Evolutionary conservation across 2,113 vertebrate species (phyloP).

Genomic region (Benitochromis conjunctus): DNA sequence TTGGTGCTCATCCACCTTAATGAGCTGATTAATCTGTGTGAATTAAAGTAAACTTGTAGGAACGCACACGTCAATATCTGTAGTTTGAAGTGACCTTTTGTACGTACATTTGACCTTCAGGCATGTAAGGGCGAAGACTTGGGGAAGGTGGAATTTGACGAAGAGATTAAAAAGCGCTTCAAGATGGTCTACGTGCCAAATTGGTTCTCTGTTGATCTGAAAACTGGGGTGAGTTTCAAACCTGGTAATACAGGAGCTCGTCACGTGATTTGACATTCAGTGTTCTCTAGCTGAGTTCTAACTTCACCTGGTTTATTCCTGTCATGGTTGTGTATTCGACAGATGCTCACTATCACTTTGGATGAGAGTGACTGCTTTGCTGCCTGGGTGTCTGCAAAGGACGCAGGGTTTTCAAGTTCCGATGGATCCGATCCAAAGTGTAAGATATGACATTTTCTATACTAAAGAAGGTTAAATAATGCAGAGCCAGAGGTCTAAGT

Average conservation of each 20-base stretch:
- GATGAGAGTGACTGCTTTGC: constrained; percentile 99
- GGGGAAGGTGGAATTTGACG: constrained; percentile 97
- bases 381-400: constrained; percentile 98
- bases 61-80: not conserved
- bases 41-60: not conserved
- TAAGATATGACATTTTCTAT: constrained; percentile 63
- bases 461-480: not conserved
- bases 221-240: constrained; percentile 88
- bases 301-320: not conserved
- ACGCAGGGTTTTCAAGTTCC: constrained; percentile 92
- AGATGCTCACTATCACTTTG: constrained; percentile 98
- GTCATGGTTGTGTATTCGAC: not conserved
- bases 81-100: not conserved
- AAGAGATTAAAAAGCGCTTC: constrained; percentile 98
- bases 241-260: not conserved
- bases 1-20: not conserved
- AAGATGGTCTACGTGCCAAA: constrained; percentile 99
- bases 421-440: constrained; percentile 97
- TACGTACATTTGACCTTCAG: constrained; percentile 59
- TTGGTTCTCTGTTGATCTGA: constrained; percentile 99
- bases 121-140: constrained; percentile 98
- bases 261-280: not conserved
- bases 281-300: not conserved
- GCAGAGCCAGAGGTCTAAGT: not conserved
- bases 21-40: not conserved